Percentiles rank a stretch among this genome's conserved stretches.
Evolutionary conservation across 2,797 vertebrate genomes (phyloP).

Genomic region (Taenioides sp.): DNA sequence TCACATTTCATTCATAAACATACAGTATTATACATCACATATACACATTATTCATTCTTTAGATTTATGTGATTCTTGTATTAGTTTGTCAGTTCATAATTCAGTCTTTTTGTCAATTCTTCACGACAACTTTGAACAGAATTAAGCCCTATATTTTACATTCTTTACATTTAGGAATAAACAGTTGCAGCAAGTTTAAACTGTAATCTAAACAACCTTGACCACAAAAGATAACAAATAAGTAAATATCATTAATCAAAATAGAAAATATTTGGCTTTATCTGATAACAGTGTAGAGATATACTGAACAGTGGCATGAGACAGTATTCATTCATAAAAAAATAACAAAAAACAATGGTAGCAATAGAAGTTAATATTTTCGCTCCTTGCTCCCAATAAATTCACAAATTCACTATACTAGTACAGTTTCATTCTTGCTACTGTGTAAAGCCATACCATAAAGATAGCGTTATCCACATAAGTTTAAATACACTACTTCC

Average conservation of each 20-base stretch:
- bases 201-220: neutral
- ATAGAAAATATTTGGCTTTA: neutral
- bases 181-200: no score
- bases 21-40: no score
- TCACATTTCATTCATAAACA: conserved; percentile 4
- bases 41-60: neutral
- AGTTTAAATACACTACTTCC: neutral
- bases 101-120: no score
- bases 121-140: no score
- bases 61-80: no score
- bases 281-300: neutral
- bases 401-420: neutral
- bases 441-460: neutral
- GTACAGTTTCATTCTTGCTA: neutral
- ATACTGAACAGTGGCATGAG: neutral
- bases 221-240: neutral
- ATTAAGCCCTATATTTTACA: no score
- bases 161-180: no score
- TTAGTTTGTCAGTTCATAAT: no score
- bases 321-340: neutral
- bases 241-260: neutral
- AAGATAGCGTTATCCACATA: conserved; percentile 5
- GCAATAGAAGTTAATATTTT: no score
- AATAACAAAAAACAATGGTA: neutral
- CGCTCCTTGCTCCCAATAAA: neutral